Evolutionary conservation across 2,797 vertebrate genomes (phyloP), one percentile per base, ranked within the genome.

Genomic region (Knipowitschia caucasica): DNA sequence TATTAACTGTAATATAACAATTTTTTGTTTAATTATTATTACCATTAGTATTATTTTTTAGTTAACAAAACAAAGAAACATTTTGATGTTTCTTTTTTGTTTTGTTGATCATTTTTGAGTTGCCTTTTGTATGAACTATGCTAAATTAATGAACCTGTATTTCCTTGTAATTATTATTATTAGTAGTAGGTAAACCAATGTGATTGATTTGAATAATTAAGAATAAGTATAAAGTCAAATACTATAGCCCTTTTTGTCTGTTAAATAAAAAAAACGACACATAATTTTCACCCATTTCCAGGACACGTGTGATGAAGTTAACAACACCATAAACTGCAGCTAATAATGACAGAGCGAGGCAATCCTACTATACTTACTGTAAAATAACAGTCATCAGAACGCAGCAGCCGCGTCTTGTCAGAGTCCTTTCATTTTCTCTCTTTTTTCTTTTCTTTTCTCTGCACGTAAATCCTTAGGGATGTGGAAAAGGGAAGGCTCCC

Each of bases 391-490:
- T 50, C 53, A 72, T 62, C 39, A 69, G 5, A 36, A 56, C 57
- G 57, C 57, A 66, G 61, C 58, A 69, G 59, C 24, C 4, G 64
- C 58, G 59, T 33, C 30, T 60, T 47, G 52, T 14, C 51, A 30
- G 53, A 46, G 31, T 30, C 43, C 24, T 39, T 45, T 21, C 33
- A 15, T 47, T 47, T 31, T 47, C 10, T 30, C 21, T 24, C 14
- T 10, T 24, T 50, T 14, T 31, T 20, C 31, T 31, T 50, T 33
- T 34, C 30, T 47, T 50, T 34, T 17, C 47, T 56, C 59, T 57
- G 69, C 64, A 71, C 58, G 71, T 67, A 69, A 69, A 80, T 74
- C 62, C 59, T 36, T 33, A 61, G 57, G 62, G 75, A 76, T 66
- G 61, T 43, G 70, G 50, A 40, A 40, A 36, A 25, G 72, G 69